These are phyloP conservation scores for Polydrusus tereticollis DNA, from an alignment of 2,888 invertebrate species.

Conservation along the genomic window DNA sequence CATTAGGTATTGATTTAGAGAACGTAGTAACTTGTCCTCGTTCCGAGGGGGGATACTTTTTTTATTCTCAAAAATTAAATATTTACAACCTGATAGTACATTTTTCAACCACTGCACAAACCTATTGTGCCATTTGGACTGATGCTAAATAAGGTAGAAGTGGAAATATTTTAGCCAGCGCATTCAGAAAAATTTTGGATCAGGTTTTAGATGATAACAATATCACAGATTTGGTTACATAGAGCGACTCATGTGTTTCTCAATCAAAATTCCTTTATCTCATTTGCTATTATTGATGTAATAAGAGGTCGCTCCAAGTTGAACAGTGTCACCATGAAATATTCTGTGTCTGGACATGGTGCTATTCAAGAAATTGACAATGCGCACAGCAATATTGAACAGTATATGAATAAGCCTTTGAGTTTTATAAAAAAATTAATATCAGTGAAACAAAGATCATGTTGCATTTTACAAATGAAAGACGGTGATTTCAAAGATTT, in stretches of 20 bases:
- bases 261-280: constrained; percentile 15
- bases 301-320: constrained; percentile 2
- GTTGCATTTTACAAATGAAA: constrained; percentile 41
- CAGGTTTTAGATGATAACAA: constrained; percentile 44
- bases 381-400: constrained; percentile 52
- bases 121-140: constrained; percentile 49
- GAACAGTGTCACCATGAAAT: constrained; percentile 23
- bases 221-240: constrained; percentile 50
- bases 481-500: constrained; percentile 42
- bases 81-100: constrained; percentile 50
- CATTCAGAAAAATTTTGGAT: neutral
- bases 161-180: neutral
- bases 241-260: constrained; percentile 32
- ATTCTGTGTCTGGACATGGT: constrained; percentile 51
- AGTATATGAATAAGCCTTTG: constrained; percentile 43
- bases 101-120: constrained; percentile 40
- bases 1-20: constrained; percentile 41
- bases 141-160: constrained; percentile 19
- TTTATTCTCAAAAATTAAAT: constrained; percentile 46
- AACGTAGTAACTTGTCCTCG: constrained; percentile 51
- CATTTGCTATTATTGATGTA: constrained; percentile 6
- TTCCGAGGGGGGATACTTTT: constrained; percentile 36
- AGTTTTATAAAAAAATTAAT: constrained; percentile 41
- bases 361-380: constrained; percentile 53
- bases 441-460: constrained; percentile 41